Evolutionary conservation across 2,797 vertebrate species (phyloP).

Genomic region (Pachyuromys duprasi): DNA sequence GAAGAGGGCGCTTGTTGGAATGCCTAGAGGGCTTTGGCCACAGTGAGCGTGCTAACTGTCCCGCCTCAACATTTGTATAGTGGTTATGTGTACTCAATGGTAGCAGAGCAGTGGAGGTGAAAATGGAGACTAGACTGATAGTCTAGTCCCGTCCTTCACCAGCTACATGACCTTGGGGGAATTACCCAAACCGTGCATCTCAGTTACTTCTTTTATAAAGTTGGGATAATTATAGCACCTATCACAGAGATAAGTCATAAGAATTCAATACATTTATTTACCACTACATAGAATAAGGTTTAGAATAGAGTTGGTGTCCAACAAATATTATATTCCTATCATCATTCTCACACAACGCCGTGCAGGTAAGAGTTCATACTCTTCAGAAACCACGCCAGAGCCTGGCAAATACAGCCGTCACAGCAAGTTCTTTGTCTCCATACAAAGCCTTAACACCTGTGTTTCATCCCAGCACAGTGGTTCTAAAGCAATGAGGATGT

Average conservation of each 20-base stretch:
- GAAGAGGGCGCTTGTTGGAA: background rate
- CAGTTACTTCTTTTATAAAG: background rate
- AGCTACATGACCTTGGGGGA: background rate
- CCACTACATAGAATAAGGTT: background rate
- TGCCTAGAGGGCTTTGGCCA: background rate
- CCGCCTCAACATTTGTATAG: background rate
- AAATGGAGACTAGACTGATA: background rate
- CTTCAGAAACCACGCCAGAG: background rate
- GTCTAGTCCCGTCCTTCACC: background rate
- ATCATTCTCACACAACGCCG: background rate
- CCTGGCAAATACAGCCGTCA: background rate
- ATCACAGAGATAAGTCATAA: background rate
- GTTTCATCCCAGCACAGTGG: background rate
- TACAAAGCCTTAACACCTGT: too few species aligned
- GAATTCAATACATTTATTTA: background rate
- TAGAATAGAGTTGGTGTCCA: background rate
- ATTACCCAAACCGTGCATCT: background rate
- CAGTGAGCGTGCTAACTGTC: background rate
- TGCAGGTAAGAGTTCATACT: background rate
- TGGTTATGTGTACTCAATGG: background rate
- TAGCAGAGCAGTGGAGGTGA: background rate
- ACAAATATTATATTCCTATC: background rate
- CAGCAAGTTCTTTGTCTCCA: background rate
- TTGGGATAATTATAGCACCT: background rate
- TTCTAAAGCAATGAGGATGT: background rate